phyloP scores from a whole-genome alignment of 2,797 vertebrate genomes.

The Falco concolor region DNA sequence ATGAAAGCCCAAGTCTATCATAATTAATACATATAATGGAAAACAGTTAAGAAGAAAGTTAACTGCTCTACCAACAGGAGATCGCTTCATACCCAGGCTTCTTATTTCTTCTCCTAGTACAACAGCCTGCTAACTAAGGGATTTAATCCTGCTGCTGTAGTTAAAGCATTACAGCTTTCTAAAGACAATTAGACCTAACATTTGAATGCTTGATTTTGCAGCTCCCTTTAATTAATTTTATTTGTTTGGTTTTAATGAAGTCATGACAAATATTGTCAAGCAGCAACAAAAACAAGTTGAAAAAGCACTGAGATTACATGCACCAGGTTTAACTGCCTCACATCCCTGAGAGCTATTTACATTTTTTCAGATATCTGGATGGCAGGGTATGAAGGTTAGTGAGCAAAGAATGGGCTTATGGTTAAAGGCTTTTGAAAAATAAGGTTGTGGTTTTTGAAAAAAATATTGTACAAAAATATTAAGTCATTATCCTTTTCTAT shows the following conservation, averaged over 20 bases:
- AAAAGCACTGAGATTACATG: not conserved
- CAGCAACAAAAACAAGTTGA: not conserved
- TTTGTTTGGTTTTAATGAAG: not conserved
- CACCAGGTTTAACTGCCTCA: not conserved
- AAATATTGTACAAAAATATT: not conserved
- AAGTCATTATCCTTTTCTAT: not conserved
- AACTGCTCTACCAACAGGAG: not conserved
- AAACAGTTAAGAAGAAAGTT: not conserved
- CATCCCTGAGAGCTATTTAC: not conserved
- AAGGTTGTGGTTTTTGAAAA: not conserved
- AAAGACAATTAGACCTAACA: not conserved
- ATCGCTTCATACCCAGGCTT: not conserved
- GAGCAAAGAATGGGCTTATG: not conserved
- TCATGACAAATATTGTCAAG: not conserved
- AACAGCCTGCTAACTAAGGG: not conserved
- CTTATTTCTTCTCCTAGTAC: not conserved
- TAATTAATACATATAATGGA: not conserved
- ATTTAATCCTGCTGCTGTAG: not conserved
- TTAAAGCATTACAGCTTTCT: not conserved
- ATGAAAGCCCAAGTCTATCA: not conserved
- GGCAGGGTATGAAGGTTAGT: not conserved
- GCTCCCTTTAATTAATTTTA: conserved; percentile 12
- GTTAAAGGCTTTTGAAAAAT: not conserved
- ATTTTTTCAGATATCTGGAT: not conserved
- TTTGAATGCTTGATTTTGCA: conserved; percentile 3